Conservation (phyloP, 2,113 vertebrate species). For the Pionites leucogaster region DNA sequence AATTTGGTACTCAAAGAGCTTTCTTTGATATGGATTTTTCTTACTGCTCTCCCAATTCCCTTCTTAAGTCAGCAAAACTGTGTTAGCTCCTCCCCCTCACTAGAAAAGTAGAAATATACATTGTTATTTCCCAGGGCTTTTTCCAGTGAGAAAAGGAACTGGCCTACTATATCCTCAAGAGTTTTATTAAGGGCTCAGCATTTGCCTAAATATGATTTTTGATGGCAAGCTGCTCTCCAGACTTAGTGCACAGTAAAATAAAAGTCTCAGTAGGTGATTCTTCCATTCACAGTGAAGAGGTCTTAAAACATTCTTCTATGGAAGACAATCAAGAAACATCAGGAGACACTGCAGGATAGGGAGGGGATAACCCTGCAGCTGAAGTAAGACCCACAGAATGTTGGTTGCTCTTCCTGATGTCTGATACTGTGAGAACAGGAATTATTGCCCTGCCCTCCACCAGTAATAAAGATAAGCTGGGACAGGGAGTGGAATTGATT, state of each 20-base stretch:
- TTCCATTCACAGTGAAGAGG: not conserved
- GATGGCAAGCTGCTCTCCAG: not conserved
- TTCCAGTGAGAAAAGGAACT: not conserved
- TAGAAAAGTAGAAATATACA: not conserved
- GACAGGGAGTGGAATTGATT: slow-evolving; percentile 56
- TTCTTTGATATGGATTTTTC: not conserved
- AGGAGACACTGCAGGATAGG: not conserved
- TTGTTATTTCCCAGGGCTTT: not conserved
- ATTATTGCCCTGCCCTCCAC: slow-evolving; percentile 53
- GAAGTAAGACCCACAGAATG: slow-evolving; percentile 29
- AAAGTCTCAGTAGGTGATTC: not conserved
- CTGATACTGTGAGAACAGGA: slow-evolving; percentile 11
- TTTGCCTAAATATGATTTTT: not conserved
- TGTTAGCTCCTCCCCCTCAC: not conserved
- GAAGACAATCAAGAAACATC: slow-evolving; percentile 20
- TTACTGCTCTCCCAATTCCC: not conserved
- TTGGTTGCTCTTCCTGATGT: not conserved
- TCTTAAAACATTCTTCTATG: not conserved
- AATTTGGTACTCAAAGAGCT: not conserved
- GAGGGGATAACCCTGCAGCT: slow-evolving; percentile 32
- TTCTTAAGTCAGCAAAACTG: not conserved
- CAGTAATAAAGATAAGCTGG: slow-evolving; percentile 64
- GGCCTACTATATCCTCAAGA: not conserved
- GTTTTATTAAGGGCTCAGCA: not conserved
- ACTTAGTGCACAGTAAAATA: not conserved